Percentiles rank a stretch among this genome's conserved stretches.
Conservation (phyloP, 2,888 invertebrate species). For the Metallyticus violacea region DNA sequence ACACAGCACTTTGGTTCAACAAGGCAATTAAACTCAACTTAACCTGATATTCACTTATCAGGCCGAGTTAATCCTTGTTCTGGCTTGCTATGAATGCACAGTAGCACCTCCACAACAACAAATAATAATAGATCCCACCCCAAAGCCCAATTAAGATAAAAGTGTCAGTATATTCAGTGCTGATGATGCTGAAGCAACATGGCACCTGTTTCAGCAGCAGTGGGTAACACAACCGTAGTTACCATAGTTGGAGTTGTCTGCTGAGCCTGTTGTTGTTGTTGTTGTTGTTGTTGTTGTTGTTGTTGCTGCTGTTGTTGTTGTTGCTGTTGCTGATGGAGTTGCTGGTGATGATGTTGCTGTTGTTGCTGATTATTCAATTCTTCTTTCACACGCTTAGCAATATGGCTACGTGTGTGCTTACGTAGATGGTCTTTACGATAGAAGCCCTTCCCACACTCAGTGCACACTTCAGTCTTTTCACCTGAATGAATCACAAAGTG, state of each 20-base stretch:
- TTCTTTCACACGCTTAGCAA: constrained; percentile 71
- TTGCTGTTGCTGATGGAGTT: constrained; percentile 39
- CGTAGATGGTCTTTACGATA: constrained; percentile 77
- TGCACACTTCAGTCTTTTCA: constrained; percentile 76
- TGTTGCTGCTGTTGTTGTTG: constrained; percentile 40
- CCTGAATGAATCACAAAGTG: constrained; percentile 84
- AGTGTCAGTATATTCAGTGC: constrained; percentile 32
- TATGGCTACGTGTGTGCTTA: constrained; percentile 76
- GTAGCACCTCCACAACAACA: not conserved
- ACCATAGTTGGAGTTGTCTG: constrained; percentile 35
- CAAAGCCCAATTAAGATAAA: not conserved
- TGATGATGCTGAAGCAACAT: constrained; percentile 49
- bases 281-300: constrained; percentile 39
- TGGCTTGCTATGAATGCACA: not conserved
- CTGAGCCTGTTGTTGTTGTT: constrained; percentile 38
- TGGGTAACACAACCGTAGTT: constrained; percentile 54
- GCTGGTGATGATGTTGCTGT: constrained; percentile 43
- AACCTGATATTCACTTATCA: not conserved
- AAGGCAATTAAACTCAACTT: not conserved
- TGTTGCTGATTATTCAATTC: constrained; percentile 50
- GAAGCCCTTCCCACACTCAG: constrained; percentile 64
- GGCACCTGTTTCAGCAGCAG: constrained; percentile 50
- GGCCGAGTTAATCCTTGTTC: not conserved
- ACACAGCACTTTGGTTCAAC: not conserved
- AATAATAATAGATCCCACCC: not conserved